These are phyloP conservation scores for Acrocyrtus sp. DNA, from an alignment of 2,888 invertebrate genomes.

Conservation along the genomic window DNA sequence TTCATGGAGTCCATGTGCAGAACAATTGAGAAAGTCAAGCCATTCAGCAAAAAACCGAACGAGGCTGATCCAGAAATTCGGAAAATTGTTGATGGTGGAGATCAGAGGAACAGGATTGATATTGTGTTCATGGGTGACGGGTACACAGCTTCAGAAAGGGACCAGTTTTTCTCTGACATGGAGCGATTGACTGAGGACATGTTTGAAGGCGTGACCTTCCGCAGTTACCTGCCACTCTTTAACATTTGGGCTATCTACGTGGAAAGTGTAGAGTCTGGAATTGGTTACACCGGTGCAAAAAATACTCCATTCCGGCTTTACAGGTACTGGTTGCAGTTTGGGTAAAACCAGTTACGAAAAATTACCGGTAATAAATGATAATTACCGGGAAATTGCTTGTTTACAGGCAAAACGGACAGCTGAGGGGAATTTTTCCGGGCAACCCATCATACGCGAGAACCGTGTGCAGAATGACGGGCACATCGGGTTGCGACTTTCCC, in stretches of 20 bases:
- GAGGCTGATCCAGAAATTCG: conserved; percentile 44
- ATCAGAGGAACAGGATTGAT: conserved; percentile 55
- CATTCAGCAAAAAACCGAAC: background rate
- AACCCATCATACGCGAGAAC: conserved; percentile 46
- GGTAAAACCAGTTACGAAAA: no score
- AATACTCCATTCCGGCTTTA: conserved; percentile 49
- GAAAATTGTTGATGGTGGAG: conserved; percentile 57
- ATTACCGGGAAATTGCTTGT: no score
- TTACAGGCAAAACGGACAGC: conserved; percentile 44
- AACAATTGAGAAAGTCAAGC: conserved; percentile 3
- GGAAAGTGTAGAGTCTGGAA: conserved; percentile 51
- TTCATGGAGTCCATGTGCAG: conserved; percentile 46
- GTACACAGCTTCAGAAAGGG: conserved; percentile 37
- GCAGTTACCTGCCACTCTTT: conserved; percentile 55
- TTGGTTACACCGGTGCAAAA: conserved; percentile 50
- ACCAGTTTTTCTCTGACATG: conserved; percentile 51
- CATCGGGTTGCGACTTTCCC: conserved; percentile 57
- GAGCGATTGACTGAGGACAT: conserved; percentile 48
- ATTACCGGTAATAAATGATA: no score
- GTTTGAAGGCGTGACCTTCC: conserved; percentile 58
- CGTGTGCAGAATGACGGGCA: conserved; percentile 47
- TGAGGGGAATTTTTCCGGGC: conserved; percentile 57
- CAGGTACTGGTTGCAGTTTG: no score
- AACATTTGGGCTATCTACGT: conserved; percentile 61
- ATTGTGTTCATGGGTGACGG: conserved; percentile 62